A percentile compares a stretch with the other conserved stretches of the same genome.
Conservation (phyloP, 1,140 invertebrate species). For the Pseudomyrmex flavicornis region DNA sequence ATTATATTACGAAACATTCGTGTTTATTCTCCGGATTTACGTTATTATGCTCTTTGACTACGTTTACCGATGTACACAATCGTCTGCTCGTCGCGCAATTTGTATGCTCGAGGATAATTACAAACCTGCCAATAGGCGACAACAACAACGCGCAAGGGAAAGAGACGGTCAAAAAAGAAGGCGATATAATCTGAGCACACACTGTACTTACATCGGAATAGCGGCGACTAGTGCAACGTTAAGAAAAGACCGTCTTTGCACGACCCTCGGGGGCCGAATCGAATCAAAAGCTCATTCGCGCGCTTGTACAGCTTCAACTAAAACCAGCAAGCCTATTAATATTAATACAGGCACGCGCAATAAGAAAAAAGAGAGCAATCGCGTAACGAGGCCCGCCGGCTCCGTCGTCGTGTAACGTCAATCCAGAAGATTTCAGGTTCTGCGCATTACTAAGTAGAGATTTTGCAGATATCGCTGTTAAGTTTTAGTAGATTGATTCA, state of each 20-base stretch:
- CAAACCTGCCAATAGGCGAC: constrained; percentile 48
- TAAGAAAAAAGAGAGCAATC: constrained; percentile 47
- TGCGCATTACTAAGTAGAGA: constrained; percentile 46
- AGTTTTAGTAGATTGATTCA: constrained; percentile 26
- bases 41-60: constrained; percentile 57
- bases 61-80: constrained; percentile 57
- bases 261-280: constrained; percentile 52
- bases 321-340: constrained; percentile 65
- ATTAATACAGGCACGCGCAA: constrained; percentile 51
- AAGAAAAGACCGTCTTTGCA: constrained; percentile 41
- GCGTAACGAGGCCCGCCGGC: constrained; percentile 55
- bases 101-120: constrained; percentile 53
- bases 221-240: constrained; percentile 31
- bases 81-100: constrained; percentile 47
- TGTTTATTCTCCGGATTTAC: constrained; percentile 58
- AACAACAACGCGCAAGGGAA: constrained; percentile 24
- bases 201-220: background rate
- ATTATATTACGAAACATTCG: constrained; percentile 56
- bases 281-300: constrained; percentile 61
- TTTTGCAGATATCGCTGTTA: constrained; percentile 53
- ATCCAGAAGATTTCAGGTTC: constrained; percentile 17
- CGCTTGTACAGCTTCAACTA: constrained; percentile 36
- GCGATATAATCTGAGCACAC: constrained; percentile 4
- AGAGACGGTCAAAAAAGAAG: constrained; percentile 11
- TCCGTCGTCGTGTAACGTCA: constrained; percentile 35